Evolutionary conservation across 2,113 vertebrate genomes (phyloP), one percentile per base, ranked within the genome.

Genomic region (Salvelinus fontinalis): DNA sequence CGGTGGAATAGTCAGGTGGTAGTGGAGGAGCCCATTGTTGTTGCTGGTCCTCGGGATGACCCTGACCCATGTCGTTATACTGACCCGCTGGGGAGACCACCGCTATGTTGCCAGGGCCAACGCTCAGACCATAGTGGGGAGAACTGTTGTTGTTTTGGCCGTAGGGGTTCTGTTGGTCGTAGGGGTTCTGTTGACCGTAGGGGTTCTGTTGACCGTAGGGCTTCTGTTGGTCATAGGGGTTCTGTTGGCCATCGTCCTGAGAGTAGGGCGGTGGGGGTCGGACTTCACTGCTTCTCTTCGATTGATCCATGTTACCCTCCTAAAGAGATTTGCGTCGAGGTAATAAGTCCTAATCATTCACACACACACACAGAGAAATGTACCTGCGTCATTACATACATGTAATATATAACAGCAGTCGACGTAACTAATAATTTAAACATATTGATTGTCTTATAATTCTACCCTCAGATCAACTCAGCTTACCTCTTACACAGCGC

Each of bases 261-360:
- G 66, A 18, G 31, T 75, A 87, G 83, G 93, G 93, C 0, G 87
- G 83, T 70, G 88, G 88, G 2, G 91, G 90, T 0, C 0, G 24
- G 57, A 74, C 54, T 57, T 49, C 81, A 57, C 34, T 29, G 26
- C 39, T 39, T 34, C 80, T 82, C 16, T 27, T 60, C 7, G 26
- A 8, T 24, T 71, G 66, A 4, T 88, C 85, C 87, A 89, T 88
- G 72, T 51, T 12, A 44, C 59, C 27, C 77, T 24, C 51, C 51
- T 2, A 13, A 54, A 54, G 18, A 9, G n/a, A 44, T 44, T 24
- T 9, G 0, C 8, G 4, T 6, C 59, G 24, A 62, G 59, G 59
- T 16, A 44, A 44, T 44, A 9, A 7, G n/a, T 62, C 7, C n/a
- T 62, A 16, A 8, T n/a, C 59, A 24, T 62, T 62, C 8, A 62